A percentile compares a stretch with the other conserved stretches of the same genome.
These are phyloP conservation scores for Syngnathus typhle DNA, from an alignment of 2,113 vertebrate genomes.

Conservation along the genomic window DNA sequence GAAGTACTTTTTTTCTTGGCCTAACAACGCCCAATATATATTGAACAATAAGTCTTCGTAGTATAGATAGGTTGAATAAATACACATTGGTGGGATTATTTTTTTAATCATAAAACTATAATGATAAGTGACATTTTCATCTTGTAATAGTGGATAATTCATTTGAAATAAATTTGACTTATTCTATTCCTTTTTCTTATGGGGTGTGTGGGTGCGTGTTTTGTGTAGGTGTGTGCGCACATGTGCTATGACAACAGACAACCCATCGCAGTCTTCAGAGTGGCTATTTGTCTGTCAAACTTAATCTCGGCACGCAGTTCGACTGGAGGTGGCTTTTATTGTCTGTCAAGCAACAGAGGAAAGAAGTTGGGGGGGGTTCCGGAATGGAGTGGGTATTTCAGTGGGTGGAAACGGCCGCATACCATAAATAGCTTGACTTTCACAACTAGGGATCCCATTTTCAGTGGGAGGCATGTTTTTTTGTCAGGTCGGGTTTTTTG, in stretches of 20 bases:
- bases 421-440: conserved; percentile 62
- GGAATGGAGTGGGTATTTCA: conserved; percentile 40
- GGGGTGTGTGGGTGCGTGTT: not conserved
- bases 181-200: not conserved
- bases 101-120: not conserved
- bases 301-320: conserved; percentile 48
- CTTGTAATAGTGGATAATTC: too few relatives aligned
- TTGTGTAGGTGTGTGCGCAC: conserved; percentile 21
- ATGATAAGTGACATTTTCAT: not conserved
- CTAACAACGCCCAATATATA: too few relatives aligned
- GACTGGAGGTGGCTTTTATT: conserved; percentile 46
- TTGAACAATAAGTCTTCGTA: too few relatives aligned
- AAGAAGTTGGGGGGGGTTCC: not conserved
- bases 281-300: conserved; percentile 61
- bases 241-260: conserved; percentile 52
- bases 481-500: conserved; percentile 10
- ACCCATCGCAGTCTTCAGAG: conserved; percentile 42
- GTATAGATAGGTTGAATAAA: not conserved
- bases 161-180: too few relatives aligned
- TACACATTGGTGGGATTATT: not conserved
- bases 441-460: conserved; percentile 54
- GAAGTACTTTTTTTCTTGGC: too few relatives aligned
- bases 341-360: conserved; percentile 43
- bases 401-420: conserved; percentile 49
- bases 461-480: conserved; percentile 53